Conservation (phyloP, 2,113 vertebrate genomes). For the Chloebia gouldiae region DNA sequence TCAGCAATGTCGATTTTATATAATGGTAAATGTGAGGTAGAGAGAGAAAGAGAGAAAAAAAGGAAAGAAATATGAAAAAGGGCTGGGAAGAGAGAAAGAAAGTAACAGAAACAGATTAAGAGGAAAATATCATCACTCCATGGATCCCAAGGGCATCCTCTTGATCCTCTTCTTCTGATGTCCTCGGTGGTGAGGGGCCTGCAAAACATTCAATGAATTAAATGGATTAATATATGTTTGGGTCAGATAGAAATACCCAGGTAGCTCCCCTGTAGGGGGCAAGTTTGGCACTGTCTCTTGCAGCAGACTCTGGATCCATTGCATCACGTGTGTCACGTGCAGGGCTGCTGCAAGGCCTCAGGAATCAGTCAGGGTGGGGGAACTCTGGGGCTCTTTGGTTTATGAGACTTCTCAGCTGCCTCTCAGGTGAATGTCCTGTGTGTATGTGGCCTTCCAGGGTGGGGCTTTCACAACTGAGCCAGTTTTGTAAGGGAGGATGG, state of each 20-base stretch:
- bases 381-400: background rate
- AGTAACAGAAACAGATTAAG: background rate
- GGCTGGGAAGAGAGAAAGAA: background rate
- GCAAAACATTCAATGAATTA: background rate
- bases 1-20: background rate
- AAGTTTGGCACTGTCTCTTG: background rate
- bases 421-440: fast-evolving
- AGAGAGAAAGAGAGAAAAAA: background rate
- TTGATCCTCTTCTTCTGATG: background rate
- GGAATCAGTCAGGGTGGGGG: background rate
- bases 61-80: background rate
- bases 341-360: background rate
- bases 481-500: background rate
- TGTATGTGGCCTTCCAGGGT: background rate
- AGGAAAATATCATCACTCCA: background rate
- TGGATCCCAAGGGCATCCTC: background rate
- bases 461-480: background rate
- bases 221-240: background rate
- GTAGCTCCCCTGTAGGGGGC: fast-evolving
- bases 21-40: background rate
- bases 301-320: background rate
- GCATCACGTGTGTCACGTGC: fast-evolving
- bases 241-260: background rate
- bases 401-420: background rate
- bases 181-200: fast-evolving